Evolutionary conservation across 1,140 invertebrate genomes (phyloP).

Genomic region (Elysia chlorotica): DNA sequence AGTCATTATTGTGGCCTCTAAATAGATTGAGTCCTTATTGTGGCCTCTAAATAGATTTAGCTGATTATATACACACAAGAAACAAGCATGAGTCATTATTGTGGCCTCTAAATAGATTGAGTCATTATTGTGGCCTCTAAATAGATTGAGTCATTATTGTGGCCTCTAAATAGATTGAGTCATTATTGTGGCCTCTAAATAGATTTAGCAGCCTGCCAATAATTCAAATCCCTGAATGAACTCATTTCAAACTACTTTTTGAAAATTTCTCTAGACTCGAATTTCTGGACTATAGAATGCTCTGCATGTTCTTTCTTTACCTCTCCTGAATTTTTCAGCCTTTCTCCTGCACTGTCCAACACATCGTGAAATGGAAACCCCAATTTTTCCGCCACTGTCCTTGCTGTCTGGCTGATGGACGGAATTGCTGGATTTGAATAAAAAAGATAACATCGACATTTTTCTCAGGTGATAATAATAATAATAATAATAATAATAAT

Average conservation of each 20-base stretch:
- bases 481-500: not conserved
- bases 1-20: no score
- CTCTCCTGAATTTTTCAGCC: slow-evolving; percentile 35
- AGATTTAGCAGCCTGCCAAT: slow-evolving; percentile 42
- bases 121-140: not conserved
- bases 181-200: no score
- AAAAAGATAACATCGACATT: not conserved
- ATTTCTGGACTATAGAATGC: not conserved
- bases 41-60: no score
- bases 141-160: no score
- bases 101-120: no score
- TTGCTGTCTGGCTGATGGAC: slow-evolving; percentile 29
- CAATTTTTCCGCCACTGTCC: slow-evolving; percentile 27
- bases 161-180: not conserved
- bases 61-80: no score
- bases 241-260: not conserved
- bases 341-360: slow-evolving; percentile 15
- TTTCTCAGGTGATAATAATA: not conserved
- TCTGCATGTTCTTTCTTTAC: slow-evolving; percentile 13
- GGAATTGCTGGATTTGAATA: slow-evolving; percentile 36
- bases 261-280: not conserved
- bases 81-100: no score
- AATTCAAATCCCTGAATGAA: slow-evolving; percentile 48
- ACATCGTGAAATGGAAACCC: slow-evolving; percentile 26
- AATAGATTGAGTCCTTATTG: no score